Base-by-base conservation (phyloP, 1,140 invertebrate species). In the Drosophila arawakana region DNA sequence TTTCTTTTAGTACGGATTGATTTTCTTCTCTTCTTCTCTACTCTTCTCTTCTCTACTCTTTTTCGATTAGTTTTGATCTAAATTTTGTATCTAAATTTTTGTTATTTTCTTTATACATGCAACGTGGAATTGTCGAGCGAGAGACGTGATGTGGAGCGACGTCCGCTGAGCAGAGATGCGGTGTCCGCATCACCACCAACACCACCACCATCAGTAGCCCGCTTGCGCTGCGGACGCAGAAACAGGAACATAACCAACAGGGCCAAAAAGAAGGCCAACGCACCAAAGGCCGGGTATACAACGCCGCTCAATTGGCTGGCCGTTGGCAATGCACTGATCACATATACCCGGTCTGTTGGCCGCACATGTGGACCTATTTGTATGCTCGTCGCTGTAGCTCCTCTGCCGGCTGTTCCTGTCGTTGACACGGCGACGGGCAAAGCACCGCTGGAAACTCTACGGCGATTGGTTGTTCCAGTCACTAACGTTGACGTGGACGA, bases 231-330 rank as follows among this genome's bases (percentile, higher is more conserved):
- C 55, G 83, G 83, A 59, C 83, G 83, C 73, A 88, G 50, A 58
- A 89, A 88, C 34, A 88, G 83, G 84, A 88, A 88, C 83, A 88
- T 89, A 37, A 88, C 83, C 55, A 88, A 9, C 34, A 88, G 77
- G 11, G 77, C 73, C 83, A 88, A 63, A 46, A 88, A 88, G 60
- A 88, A 88, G 67, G 84, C 77, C 67, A 88, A 58, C 3, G 83
- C 83, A 70, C 83, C 83, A 43, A 88, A 88, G 30, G 84, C 83
- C 63, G 83, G 83, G 75, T 89, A 88, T 11, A 89, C 83, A 47
- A 88, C 84, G 4, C 83, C 80, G 49, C 83, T 76, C 67, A 88
- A 52, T 54, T 88, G 70, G 52, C 80, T 86, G n/a, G 84, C 67
- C 58, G 84, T 80, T 2, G 83, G 83, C 83, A 88, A 37, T 6